Conservation (phyloP, 2,113 vertebrate species). For the Lepisosteus oculatus region DNA sequence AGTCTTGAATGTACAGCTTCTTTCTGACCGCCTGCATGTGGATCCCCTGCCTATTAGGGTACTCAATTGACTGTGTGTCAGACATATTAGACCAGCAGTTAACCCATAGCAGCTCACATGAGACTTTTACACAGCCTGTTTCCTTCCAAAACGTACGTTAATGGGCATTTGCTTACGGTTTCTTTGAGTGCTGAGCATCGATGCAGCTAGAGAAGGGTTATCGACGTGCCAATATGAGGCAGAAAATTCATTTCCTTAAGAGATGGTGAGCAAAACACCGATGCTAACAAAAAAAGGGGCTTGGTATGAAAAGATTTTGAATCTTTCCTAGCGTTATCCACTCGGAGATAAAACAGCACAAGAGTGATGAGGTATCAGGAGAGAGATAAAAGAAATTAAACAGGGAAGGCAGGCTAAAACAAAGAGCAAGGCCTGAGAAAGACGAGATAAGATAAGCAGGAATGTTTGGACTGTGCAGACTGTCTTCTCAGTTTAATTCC, state of each 20-base stretch:
- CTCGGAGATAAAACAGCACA: background rate
- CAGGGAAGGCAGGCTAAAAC: background rate
- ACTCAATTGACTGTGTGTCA: background rate
- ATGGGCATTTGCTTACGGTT: too few relatives aligned
- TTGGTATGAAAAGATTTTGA: background rate
- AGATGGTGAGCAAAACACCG: too few relatives aligned
- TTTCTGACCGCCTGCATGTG: background rate
- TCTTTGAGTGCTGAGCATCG: too few relatives aligned
- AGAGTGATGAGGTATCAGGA: background rate
- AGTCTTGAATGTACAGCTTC: background rate
- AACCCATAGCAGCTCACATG: background rate
- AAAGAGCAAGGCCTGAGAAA: constrained; percentile 2
- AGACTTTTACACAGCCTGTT: too few relatives aligned
- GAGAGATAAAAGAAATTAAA: background rate
- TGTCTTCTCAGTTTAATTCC: background rate
- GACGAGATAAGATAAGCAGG: background rate
- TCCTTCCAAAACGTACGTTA: too few relatives aligned
- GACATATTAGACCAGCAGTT: background rate
- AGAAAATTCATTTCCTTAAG: too few relatives aligned
- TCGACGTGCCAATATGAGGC: too few relatives aligned
- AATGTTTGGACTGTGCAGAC: background rate
- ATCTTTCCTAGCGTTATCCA: background rate
- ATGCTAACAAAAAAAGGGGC: background rate
- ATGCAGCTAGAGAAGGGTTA: too few relatives aligned
- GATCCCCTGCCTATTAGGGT: background rate